Evolutionary conservation across 2,797 vertebrate genomes (phyloP), one percentile per base, ranked within the genome.

Genomic region (Cheirogaleus major): DNA sequence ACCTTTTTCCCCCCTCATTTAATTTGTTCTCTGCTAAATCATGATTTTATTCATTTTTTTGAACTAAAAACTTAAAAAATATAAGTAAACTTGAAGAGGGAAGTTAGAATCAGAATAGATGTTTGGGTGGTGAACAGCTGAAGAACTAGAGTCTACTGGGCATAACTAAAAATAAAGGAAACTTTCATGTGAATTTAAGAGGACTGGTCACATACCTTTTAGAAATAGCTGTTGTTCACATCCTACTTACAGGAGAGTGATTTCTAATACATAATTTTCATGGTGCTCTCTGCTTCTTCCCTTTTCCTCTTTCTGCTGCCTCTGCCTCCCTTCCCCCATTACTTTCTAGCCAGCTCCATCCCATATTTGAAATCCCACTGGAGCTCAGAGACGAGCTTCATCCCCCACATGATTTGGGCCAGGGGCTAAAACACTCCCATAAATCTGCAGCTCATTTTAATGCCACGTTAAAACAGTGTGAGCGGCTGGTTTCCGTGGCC

Each of bases 391-490:
- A 65, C 8, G 81, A 98, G 97, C 97, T 97, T 97, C 98, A 83
- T 55, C 96, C 97, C 85, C 59, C 89, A 97, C 97, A 98, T 97
- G 98, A 95, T 67, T 38, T 15, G 93, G 98, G 95, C 98, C 97
- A 98, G 97, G 97, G 98, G 98, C 98, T 96, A 96, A 96, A 96
- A 86, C 94, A 75, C 96, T 92, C 50, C 63, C 97, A 96, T 99
- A 98, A 99, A 99, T 99, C 98, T 98, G 93, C 61, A 95, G 98
- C 98, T 98, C 98, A 96, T 98, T 99, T 98, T 98, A 98, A 97
- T 99, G 98, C 98, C 98, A 98, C 86, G 95, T 98, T 98, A 98
- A 98, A 98, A 95, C 96, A 96, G 97, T 98, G 97, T 85, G 98
- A 98, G 98, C 96, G 98, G 97, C 98, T 98, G 98, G 97, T 98